Conservation (phyloP, 2,113 vertebrate species). For the Pteruthius melanotis region DNA sequence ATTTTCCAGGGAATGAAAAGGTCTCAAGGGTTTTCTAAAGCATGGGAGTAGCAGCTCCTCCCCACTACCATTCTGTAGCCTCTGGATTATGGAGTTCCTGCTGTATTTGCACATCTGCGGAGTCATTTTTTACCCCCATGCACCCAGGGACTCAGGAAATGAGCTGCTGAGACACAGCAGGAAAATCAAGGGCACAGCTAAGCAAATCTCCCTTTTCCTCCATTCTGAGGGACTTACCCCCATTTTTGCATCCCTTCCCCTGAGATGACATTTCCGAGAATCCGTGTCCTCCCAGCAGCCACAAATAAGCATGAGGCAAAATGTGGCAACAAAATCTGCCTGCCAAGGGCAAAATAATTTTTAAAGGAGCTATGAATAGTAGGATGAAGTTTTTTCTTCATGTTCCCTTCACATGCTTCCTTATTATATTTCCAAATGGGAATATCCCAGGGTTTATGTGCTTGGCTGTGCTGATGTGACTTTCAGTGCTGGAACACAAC, state of each 20-base stretch:
- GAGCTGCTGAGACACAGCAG: not conserved
- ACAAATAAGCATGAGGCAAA: not conserved
- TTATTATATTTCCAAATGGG: not conserved
- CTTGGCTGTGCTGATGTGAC: not conserved
- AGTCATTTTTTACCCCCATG: not conserved
- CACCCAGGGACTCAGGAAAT: not conserved
- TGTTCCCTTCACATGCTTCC: not conserved
- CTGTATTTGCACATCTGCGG: not conserved
- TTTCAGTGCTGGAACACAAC: not conserved
- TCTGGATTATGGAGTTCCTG: not conserved
- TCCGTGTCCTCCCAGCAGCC: not conserved
- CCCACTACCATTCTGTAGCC: not conserved
- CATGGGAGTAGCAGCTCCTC: not conserved
- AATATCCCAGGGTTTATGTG: not conserved
- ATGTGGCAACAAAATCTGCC: not conserved
- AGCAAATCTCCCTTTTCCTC: not conserved
- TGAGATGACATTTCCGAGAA: not conserved
- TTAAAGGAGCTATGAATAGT: constrained; percentile 34
- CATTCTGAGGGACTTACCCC: not conserved
- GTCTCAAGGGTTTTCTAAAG: not conserved
- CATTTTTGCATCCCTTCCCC: not conserved
- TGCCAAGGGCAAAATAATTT: not conserved
- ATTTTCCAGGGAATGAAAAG: not conserved
- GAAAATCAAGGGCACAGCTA: not conserved
- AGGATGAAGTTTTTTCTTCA: not conserved